Base-by-base conservation (phyloP, 2,888 invertebrate species). In the Troides helena region DNA sequence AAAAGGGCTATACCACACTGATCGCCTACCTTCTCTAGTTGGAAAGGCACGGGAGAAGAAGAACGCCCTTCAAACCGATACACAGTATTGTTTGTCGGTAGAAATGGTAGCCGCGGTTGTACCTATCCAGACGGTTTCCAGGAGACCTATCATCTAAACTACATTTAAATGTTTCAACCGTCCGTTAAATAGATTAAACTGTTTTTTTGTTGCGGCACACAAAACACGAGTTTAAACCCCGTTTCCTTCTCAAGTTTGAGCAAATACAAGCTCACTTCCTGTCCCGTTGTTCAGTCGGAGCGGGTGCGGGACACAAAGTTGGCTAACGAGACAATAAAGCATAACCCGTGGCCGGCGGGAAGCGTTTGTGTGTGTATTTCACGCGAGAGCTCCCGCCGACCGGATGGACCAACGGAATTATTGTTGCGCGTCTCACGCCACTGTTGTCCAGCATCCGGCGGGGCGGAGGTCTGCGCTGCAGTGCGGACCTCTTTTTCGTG, bases 291-390 rank as follows among this genome's bases (percentile, higher is more conserved):
- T 62, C 43, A 65, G 61, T 56, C 43, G 43, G 62, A 21, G 67
- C 30, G 30, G 30, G 30, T 30, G 4, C 4, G 30, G 30, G 4
- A 76, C 80, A 78, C 83, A 83, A 83, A 87, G 85, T 87, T 85
- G 74, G 75, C 81, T 81, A 84, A 84, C 86, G 85, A 85, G 83
- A 88, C 86, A 85, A 87, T 88, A 82, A 83, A 83, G 79, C 81
- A 81, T 82, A 85, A 81, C 85, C 83, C 81, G 78, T 50, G 73
- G 81, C 79, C 80, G 80, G 72, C 83, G 80, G 87, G 87, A 88
- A 84, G 79, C 58, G 69, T 70, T 70, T 70, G 65, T 67, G 60
- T 60, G 65, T 67, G 60, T 60, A 57, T 69, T 66, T 66, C 65
- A 70, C 66, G 62, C 65, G 62, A 70, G 74, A 71, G 65, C 72